Evolutionary conservation across 2,797 vertebrate species (phyloP).

Genomic region (Lacerta bilineata): DNA sequence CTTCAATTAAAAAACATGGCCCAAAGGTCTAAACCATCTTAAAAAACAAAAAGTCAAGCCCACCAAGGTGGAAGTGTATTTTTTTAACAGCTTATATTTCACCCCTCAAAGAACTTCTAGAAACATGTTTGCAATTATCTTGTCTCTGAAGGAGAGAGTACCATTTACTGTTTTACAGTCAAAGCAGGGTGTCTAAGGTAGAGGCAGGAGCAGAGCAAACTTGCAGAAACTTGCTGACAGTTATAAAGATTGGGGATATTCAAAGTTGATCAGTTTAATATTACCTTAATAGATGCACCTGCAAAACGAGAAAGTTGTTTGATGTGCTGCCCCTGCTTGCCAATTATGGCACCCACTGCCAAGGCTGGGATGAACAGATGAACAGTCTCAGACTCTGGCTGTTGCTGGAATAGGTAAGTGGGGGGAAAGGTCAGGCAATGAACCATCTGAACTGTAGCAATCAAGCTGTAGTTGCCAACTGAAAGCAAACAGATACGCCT

Average conservation of each 20-base stretch:
- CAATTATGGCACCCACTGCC: constrained; percentile 97
- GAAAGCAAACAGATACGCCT: not conserved
- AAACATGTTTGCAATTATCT: constrained; percentile 76
- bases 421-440: constrained; percentile 49
- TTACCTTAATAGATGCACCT: constrained; percentile 98
- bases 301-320: constrained; percentile 99
- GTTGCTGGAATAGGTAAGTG: constrained; percentile 82
- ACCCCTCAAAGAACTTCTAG: constrained; percentile 72
- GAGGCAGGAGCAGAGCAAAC: constrained; percentile 38
- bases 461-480: too few relatives aligned
- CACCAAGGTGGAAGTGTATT: constrained; percentile 66
- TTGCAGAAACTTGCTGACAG: constrained; percentile 68
- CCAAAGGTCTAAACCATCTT: constrained; percentile 14
- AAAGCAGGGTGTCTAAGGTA: constrained; percentile 20
- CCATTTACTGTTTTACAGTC: constrained; percentile 63
- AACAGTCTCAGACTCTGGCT: constrained; percentile 95
- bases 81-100: constrained; percentile 66
- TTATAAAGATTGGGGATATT: constrained; percentile 46
- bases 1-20: constrained; percentile 42
- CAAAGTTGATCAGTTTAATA: constrained; percentile 65
- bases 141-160: constrained; percentile 66
- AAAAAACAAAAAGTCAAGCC: constrained; percentile 54
- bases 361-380: constrained; percentile 97
- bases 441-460: constrained; percentile 2
- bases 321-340: constrained; percentile 99